These are phyloP conservation scores for Larimichthys crocea DNA, from an alignment of 2,113 vertebrate genomes.

Conservation along the genomic window DNA sequence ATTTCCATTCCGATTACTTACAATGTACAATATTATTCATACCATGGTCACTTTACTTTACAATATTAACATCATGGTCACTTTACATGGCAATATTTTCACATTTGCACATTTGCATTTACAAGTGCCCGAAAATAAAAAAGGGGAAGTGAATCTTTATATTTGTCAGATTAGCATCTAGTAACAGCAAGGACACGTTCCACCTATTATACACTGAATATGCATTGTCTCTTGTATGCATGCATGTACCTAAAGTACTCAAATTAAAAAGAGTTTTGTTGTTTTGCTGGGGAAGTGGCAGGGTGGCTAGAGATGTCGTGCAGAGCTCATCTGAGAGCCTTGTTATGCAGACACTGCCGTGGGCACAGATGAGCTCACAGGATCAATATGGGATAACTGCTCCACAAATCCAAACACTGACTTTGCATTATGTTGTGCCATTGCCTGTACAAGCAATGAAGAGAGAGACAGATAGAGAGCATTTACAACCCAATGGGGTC, in stretches of 20 bases:
- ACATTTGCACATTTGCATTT: not conserved
- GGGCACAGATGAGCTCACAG: slow-evolving; percentile 53
- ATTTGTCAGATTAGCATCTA: not conserved
- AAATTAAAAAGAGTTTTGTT: not conserved
- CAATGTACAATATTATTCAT: too few species aligned
- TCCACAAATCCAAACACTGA: slow-evolving; percentile 61
- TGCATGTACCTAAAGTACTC: not conserved
- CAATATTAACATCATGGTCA: too few species aligned
- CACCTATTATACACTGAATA: not conserved
- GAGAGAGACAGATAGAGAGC: not conserved
- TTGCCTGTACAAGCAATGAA: slow-evolving; percentile 10
- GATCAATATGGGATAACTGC: slow-evolving; percentile 68
- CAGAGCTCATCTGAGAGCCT: slow-evolving; percentile 35
- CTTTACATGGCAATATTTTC: too few species aligned
- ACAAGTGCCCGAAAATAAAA: not conserved
- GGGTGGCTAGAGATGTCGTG: slow-evolving; percentile 2
- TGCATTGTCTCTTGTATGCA: too few species aligned
- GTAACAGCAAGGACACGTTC: not conserved
- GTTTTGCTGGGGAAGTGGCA: slow-evolving; percentile 5
- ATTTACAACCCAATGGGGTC: not conserved
- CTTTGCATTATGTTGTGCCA: slow-evolving; percentile 40
- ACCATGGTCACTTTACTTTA: too few species aligned
- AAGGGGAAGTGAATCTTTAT: slow-evolving; percentile 5
- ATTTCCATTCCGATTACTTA: too few species aligned
- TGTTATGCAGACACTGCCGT: slow-evolving; percentile 33